A percentile compares a stretch with the other conserved stretches of the same genome.
These are phyloP conservation scores for Anableps anableps DNA, from an alignment of 2,797 vertebrate genomes.

Conservation along the genomic window DNA sequence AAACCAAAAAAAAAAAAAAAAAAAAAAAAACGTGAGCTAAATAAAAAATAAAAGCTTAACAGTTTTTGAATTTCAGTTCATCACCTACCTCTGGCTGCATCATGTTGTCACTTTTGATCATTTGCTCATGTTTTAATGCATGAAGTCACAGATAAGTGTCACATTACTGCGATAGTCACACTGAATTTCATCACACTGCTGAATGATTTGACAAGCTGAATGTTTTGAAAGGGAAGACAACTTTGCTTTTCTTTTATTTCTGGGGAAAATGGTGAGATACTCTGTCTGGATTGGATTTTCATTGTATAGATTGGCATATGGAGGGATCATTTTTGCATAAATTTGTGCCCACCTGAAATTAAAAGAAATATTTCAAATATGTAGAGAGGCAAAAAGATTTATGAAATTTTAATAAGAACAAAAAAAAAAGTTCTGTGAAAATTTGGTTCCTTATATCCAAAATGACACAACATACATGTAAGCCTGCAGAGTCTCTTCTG, in stretches of 20 bases:
- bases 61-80: constrained; percentile 28
- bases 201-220: constrained; percentile 40
- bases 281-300: not conserved
- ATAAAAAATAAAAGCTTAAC: constrained; percentile 39
- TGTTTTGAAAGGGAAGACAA: constrained; percentile 22
- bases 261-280: constrained; percentile 6
- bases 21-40: constrained; percentile 19
- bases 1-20: constrained; percentile 17
- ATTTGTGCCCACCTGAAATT: not conserved
- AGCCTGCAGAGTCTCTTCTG: constrained; percentile 5
- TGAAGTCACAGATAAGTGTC: constrained; percentile 64
- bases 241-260: not conserved
- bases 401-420: not conserved
- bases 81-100: constrained; percentile 53
- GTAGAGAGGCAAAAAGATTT: not conserved
- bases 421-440: not conserved
- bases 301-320: not conserved
- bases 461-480: not conserved
- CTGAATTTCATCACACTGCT: constrained; percentile 55
- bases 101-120: constrained; percentile 70
- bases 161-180: constrained; percentile 62
- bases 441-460: not conserved
- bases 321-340: not conserved
- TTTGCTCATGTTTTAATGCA: constrained; percentile 76
- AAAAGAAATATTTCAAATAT: not conserved